Percentiles rank a stretch among this genome's conserved stretches.
phyloP scores from a whole-genome alignment of 1,140 invertebrate species.

The Diuraphis noxia region DNA sequence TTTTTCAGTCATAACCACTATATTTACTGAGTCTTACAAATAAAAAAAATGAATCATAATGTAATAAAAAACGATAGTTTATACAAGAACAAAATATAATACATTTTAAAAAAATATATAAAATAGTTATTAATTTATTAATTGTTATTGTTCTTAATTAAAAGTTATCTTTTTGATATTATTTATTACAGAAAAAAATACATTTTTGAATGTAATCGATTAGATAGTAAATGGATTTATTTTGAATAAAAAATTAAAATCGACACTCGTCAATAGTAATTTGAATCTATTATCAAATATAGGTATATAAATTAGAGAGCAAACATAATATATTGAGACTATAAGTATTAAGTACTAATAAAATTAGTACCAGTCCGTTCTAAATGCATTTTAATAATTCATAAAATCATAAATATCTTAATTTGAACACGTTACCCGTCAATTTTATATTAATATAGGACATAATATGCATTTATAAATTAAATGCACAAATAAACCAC shows the following conservation, averaged over 20 bases:
- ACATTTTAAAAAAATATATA: background rate
- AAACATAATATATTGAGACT: background rate
- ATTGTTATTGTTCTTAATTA: constrained; percentile 6
- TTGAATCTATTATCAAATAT: no score
- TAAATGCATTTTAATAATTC: no score
- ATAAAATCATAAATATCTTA: background rate
- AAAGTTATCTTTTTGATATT: background rate
- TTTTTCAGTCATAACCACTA: background rate
- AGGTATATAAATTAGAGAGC: background rate
- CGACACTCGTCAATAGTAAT: no score
- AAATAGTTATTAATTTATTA: background rate
- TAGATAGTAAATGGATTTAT: no score
- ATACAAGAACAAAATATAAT: background rate
- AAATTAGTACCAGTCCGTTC: background rate
- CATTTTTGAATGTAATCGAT: no score
- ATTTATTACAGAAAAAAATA: no score
- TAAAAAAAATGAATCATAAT: background rate
- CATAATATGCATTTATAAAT: no score
- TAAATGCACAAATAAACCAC: no score
- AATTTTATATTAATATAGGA: no score
- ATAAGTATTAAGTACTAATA: background rate
- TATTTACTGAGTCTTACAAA: background rate
- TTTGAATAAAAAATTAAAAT: no score
- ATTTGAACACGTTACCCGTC: background rate
- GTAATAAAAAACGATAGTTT: background rate